Conservation (phyloP, 2,113 vertebrate species). For the Indicator maculatus region DNA sequence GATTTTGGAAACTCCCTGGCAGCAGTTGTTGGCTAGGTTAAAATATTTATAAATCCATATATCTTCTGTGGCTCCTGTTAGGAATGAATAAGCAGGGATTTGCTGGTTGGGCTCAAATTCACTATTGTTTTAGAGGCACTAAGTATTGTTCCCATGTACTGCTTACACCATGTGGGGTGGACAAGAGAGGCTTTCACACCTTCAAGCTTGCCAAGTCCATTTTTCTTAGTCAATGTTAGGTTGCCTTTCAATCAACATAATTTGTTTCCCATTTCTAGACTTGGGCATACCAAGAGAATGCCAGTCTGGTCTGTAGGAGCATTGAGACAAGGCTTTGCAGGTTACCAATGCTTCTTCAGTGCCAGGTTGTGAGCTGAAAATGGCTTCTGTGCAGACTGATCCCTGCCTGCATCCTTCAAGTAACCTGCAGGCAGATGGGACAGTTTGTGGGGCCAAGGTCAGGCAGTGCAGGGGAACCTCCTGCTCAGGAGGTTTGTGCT, state of each 20-base stretch:
- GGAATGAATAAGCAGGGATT: constrained; percentile 54
- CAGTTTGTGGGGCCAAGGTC: background rate
- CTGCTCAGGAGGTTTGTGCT: background rate
- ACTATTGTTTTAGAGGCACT: constrained; percentile 34
- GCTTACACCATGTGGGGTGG: background rate
- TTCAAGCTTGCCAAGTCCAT: constrained; percentile 22
- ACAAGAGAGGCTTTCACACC: constrained; percentile 32
- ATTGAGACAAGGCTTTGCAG: background rate
- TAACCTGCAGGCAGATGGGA: background rate
- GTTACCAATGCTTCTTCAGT: background rate
- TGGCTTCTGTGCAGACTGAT: background rate
- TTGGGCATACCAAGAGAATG: background rate
- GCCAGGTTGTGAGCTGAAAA: background rate
- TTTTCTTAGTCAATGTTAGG: background rate
- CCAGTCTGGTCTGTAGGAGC: background rate
- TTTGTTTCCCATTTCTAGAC: background rate
- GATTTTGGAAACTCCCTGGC: constrained; percentile 62
- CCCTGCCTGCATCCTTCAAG: background rate
- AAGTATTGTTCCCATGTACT: constrained; percentile 6
- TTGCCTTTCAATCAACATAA: constrained; percentile 17
- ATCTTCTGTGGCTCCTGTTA: background rate
- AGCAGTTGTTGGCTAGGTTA: constrained; percentile 49
- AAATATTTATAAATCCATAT: constrained; percentile 52
- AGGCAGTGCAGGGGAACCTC: background rate
- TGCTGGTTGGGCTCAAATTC: constrained; percentile 7